These are phyloP conservation scores for Rhagoletis zephyria DNA, from an alignment of 1,140 invertebrate genomes.

Conservation along the genomic window DNA sequence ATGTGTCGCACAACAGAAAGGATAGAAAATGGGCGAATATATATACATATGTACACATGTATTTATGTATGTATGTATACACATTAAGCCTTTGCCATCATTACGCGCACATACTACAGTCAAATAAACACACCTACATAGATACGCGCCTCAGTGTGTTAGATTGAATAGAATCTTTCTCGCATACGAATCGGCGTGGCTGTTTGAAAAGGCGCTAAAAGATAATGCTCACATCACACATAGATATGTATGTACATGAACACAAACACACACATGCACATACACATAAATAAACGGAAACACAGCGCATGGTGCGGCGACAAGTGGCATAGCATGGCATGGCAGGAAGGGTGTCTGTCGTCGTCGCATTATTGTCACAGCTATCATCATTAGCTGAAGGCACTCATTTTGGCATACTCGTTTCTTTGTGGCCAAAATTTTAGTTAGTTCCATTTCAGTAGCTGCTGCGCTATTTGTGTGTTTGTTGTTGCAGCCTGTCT, in stretches of 20 bases:
- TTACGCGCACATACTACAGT: no score
- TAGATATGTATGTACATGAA: no score
- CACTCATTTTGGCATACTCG: not conserved
- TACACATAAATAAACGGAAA: not conserved
- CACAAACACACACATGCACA: not conserved
- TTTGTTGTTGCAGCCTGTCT: not conserved
- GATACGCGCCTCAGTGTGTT: no score
- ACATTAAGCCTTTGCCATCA: no score
- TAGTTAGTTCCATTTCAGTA: constrained; percentile 22
- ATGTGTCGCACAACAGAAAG: not conserved
- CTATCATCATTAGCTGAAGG: not conserved
- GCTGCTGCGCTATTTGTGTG: not conserved
- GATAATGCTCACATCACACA: not conserved
- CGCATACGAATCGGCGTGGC: no score
- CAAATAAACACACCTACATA: no score
- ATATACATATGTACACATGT: no score
- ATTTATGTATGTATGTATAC: no score
- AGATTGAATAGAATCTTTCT: no score
- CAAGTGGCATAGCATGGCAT: not conserved
- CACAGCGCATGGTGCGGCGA: not conserved
- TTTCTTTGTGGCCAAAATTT: constrained; percentile 32
- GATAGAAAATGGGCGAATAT: no score
- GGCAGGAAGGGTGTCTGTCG: not conserved
- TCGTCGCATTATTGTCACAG: constrained; percentile 9
- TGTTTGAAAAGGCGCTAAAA: not conserved